phyloP scores from a whole-genome alignment of 2,888 invertebrate genomes.

The Lepidochrysops patricia region DNA sequence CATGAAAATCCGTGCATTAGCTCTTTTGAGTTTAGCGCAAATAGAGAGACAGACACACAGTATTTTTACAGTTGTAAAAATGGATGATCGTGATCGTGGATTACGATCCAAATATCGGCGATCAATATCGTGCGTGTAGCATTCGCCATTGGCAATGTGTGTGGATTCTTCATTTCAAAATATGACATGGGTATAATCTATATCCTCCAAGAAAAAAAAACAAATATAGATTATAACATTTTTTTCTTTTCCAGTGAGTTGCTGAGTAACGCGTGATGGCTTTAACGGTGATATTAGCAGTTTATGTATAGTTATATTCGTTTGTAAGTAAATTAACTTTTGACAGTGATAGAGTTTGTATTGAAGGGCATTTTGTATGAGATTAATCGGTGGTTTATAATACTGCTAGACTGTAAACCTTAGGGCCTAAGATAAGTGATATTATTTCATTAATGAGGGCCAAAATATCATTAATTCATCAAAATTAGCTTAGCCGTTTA shows the following conservation, averaged over 20 bases:
- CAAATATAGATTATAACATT: too few relatives aligned
- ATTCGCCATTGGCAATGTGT: too few relatives aligned
- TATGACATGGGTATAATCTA: too few relatives aligned
- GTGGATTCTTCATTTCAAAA: too few relatives aligned
- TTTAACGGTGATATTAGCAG: constrained; percentile 56
- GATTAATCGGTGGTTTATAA: constrained; percentile 2
- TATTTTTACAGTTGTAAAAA: too few relatives aligned
- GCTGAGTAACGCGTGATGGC: constrained; percentile 60
- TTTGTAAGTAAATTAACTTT: constrained; percentile 12
- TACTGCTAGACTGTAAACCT: neutral
- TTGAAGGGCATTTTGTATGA: constrained; percentile 12
- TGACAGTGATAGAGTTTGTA: constrained; percentile 13
- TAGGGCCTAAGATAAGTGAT: neutral
- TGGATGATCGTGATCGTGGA: too few relatives aligned
- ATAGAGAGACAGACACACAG: too few relatives aligned
- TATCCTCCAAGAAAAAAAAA: too few relatives aligned
- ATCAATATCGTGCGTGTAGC: too few relatives aligned
- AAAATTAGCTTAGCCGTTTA: neutral
- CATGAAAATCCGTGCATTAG: too few relatives aligned
- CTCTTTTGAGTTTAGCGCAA: too few relatives aligned
- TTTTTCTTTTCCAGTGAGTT: constrained; percentile 54
- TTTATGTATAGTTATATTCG: constrained; percentile 19
- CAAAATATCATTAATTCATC: neutral
- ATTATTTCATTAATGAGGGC: neutral
- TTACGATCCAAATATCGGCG: too few relatives aligned